These are phyloP conservation scores for Charina bottae DNA, from an alignment of 2,113 vertebrate species.

Conservation along the genomic window DNA sequence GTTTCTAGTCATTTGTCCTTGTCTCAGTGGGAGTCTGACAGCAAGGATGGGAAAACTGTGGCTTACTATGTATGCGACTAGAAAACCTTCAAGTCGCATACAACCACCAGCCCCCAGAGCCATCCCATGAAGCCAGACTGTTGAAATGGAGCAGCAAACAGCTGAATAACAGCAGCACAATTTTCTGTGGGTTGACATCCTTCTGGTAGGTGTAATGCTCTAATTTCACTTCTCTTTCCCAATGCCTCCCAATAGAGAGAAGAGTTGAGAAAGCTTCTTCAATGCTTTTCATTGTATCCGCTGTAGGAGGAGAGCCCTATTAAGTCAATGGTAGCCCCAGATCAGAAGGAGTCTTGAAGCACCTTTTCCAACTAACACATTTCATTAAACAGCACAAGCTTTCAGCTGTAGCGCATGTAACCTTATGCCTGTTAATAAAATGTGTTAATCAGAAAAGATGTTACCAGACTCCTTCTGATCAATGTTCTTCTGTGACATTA, in stretches of 20 bases:
- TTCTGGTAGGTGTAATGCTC: not conserved
- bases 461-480: not conserved
- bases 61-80: too few relatives aligned
- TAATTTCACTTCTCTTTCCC: not conserved
- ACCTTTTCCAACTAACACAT: not conserved
- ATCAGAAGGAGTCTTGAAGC: not conserved
- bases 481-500: not conserved
- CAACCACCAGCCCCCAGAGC: not conserved
- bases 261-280: not conserved
- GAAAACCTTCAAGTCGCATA: not conserved
- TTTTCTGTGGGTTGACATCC: not conserved
- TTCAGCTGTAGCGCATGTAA: not conserved
- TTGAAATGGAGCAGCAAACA: not conserved
- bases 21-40: not conserved
- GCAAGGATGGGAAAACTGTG: not conserved
- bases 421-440: not conserved
- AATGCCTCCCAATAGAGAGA: not conserved
- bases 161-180: not conserved
- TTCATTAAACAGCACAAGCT: not conserved
- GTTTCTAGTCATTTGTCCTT: not conserved
- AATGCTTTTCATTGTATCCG: too few relatives aligned
- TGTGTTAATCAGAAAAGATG: not conserved
- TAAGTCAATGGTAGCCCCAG: not conserved
- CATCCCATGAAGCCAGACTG: not conserved
- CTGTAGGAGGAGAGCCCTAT: not conserved